Percentiles rank a stretch among this genome's conserved stretches.
These are phyloP conservation scores for Forbesichthys agassizii DNA, from an alignment of 2,113 vertebrate species.

Conservation along the genomic window DNA sequence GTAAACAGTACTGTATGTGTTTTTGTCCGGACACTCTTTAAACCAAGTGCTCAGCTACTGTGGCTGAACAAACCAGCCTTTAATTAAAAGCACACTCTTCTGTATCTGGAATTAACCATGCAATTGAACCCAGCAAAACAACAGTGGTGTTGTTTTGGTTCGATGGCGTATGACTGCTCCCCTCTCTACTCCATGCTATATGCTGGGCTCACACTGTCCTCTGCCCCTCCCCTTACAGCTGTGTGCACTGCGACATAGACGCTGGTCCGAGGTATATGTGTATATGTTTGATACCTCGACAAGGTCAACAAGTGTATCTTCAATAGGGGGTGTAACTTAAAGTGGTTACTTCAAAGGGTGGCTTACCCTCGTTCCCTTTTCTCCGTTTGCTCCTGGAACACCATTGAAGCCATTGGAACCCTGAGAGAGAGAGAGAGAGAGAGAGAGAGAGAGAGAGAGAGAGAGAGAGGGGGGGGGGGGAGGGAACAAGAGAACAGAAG, in stretches of 20 bases:
- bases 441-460: background rate
- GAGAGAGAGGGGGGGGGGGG: background rate
- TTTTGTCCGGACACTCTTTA: background rate
- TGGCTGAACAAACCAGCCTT: background rate
- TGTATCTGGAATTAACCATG: too few species aligned
- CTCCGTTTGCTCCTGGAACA: slow-evolving; percentile 74
- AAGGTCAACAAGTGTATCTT: background rate
- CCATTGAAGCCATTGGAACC: slow-evolving; percentile 76
- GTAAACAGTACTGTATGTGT: too few species aligned
- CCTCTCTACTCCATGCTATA: too few species aligned
- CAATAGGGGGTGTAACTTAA: background rate
- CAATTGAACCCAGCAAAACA: too few species aligned
- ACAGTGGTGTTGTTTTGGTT: too few species aligned
- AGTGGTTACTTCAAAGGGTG: background rate
- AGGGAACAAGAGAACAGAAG: background rate
- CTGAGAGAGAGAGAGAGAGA: slow-evolving; percentile 38
- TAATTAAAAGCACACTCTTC: too few species aligned
- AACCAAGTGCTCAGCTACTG: background rate
- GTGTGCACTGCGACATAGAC: too few species aligned
- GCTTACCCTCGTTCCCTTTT: slow-evolving; percentile 76
- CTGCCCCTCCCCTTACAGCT: too few species aligned
- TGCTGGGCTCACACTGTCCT: too few species aligned
- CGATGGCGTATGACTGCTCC: too few species aligned
- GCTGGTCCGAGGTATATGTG: too few species aligned
- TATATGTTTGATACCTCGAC: background rate